Evolutionary conservation across 2,113 vertebrate species (phyloP).

Genomic region (Stigmatopora argus): DNA sequence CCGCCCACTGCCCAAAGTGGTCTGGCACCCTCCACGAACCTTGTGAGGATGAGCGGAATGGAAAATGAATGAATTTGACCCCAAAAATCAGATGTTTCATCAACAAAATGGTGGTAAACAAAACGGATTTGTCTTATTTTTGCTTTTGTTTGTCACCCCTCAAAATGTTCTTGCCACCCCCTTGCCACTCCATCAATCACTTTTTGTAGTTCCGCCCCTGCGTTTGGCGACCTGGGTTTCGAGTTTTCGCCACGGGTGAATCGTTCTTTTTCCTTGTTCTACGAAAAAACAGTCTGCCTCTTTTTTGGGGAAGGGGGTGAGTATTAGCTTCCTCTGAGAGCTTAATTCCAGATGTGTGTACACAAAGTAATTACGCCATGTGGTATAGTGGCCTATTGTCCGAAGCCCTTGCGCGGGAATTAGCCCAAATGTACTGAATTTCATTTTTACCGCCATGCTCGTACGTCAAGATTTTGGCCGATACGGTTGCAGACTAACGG

Average conservation of each 20-base stretch:
- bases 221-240: background rate
- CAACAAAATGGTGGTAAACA: no score
- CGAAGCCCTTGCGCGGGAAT: slow-evolving; percentile 64
- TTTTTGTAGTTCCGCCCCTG: no score
- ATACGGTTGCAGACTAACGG: slow-evolving; percentile 70
- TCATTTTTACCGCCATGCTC: slow-evolving; percentile 75
- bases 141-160: no score
- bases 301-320: slow-evolving; percentile 29
- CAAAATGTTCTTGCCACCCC: no score
- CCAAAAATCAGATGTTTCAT: no score
- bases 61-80: no score
- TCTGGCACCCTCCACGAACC: no score
- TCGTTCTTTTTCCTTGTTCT: slow-evolving; percentile 30
- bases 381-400: slow-evolving; percentile 74
- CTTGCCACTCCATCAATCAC: no score
- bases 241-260: background rate
- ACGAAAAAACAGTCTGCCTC: slow-evolving; percentile 37
- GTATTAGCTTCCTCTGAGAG: slow-evolving; percentile 62
- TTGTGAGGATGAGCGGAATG: no score
- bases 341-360: slow-evolving; percentile 75
- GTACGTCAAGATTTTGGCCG: slow-evolving; percentile 76
- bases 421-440: slow-evolving; percentile 71
- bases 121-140: no score
- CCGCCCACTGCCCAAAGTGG: no score
- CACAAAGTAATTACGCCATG: slow-evolving; percentile 71